phyloP scores from a whole-genome alignment of 37 sponge, comb jelly and placozoan species.

The Mnemiopsis leidyi region DNA sequence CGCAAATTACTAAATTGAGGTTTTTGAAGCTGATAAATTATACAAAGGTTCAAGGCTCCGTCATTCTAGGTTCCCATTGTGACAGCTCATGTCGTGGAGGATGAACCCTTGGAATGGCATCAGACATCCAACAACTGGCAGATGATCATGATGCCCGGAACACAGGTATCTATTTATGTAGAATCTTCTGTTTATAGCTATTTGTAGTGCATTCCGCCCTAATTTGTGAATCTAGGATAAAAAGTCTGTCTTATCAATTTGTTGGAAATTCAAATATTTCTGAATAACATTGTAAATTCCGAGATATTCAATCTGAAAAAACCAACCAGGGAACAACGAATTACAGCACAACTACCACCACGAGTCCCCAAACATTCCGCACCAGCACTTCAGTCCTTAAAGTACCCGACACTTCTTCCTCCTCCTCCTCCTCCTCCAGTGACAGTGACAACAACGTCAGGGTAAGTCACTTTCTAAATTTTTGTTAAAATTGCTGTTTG shows the following conservation, averaged over 20 bases:
- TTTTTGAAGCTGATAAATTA: too few species aligned
- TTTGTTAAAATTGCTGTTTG: too few species aligned
- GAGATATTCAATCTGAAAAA: too few species aligned
- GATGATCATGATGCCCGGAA: conserved; percentile 12
- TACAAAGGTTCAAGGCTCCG: too few species aligned
- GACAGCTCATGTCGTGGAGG: conserved; percentile 3
- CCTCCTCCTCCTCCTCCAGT: neutral
- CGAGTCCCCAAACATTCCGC: neutral
- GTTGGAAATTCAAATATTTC: too few species aligned
- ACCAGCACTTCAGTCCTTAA: neutral
- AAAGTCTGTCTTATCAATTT: too few species aligned
- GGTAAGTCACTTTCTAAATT: neutral
- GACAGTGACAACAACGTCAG: conserved; percentile 2
- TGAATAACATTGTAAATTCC: too few species aligned
- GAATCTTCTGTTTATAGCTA: too few species aligned
- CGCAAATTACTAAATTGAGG: too few species aligned
- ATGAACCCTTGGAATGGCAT: neutral
- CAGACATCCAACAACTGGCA: conserved; percentile 4
- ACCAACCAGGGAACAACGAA: neutral
- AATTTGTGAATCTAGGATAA: too few species aligned
- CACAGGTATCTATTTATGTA: too few species aligned
- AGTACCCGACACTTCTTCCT: neutral
- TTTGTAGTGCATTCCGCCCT: too few species aligned
- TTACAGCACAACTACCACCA: neutral
- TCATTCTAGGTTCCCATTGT: conserved; percentile 8